Evolutionary conservation across 2,113 vertebrate species (phyloP).

Genomic region (Myotis brandtii): DNA sequence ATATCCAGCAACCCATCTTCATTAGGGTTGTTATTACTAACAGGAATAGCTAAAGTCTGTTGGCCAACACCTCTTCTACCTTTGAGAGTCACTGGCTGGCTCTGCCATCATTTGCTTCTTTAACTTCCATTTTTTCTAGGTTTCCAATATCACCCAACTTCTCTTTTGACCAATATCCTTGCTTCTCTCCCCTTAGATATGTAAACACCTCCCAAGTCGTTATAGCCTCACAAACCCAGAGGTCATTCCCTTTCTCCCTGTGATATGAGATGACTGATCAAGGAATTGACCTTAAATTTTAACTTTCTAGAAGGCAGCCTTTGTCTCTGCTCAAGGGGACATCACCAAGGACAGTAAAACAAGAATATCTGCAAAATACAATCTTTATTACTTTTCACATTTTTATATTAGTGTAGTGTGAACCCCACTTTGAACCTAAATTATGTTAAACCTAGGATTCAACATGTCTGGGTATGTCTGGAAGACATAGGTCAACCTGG

Average conservation of each 20-base stretch:
- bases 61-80: background rate
- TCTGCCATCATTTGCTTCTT: background rate
- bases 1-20: background rate
- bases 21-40: background rate
- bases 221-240: background rate
- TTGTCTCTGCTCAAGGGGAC: background rate
- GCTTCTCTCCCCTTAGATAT: background rate
- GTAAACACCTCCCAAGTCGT: background rate
- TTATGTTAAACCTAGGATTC: background rate
- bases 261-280: background rate
- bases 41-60: background rate
- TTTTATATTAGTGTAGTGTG: background rate
- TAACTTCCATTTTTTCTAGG: conserved; percentile 31
- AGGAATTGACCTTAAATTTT: background rate
- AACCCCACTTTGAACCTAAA: background rate
- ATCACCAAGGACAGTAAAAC: background rate
- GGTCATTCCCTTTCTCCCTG: background rate
- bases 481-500: background rate
- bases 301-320: background rate
- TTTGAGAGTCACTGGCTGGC: background rate
- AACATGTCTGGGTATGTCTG: background rate
- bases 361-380: background rate
- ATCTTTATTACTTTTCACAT: background rate
- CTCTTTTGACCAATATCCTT: background rate
- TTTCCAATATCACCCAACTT: background rate